Base-by-base conservation (phyloP, 2,888 invertebrate genomes). In the Caenorhabditis sp. region DNA sequence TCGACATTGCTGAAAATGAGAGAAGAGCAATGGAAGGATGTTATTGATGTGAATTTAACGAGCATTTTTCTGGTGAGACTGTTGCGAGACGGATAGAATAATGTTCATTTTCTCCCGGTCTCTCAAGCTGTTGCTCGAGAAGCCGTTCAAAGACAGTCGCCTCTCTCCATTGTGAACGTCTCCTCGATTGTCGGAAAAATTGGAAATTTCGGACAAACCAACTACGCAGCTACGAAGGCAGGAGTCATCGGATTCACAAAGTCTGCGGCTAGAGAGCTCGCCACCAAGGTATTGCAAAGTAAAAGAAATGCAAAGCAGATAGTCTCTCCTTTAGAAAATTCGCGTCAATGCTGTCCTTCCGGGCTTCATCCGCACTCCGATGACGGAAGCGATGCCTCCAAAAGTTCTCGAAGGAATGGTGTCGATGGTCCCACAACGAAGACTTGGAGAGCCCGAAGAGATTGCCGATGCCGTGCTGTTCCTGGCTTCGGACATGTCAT, bases 161-260 rank as follows among this genome's bases (percentile, higher is more conserved):
- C 83, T 11, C 75, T 84, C 11, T 81, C 84, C 22, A 93, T 97
- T 43, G 91, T 96, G 24, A 96, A 96, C 89, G 92, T 97, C 65
- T 93, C 94, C 8, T 96, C 95, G 87, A 94, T 96, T 79, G 92
- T 94, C 17, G 95, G 93, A 6, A 94, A 94, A 87, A 65, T 79
- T 9, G 95, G 95, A 53, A 95, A 95, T 89, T 92, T 95, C 46
- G 93, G 95, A 0, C 95, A 95, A 91, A 92, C 93, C 17, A 95
- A 95, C 90, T 97, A 97, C 89, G 92, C 93, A 3, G 94, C 95
- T 0, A 94, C 95, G 66, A 97, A 97, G 91, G 94, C 95, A 13
- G 96, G 95, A 1, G 95, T 96, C 0, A 92, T 94, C 78, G 93
- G 93, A 0, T 91, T 96, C 87, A 94, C 95, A 0, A 94, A 94